A percentile compares a stretch with the other conserved stretches of the same genome.
Evolutionary conservation across 1,140 invertebrate species (phyloP).

Genomic region (Drosophila bipectinata): DNA sequence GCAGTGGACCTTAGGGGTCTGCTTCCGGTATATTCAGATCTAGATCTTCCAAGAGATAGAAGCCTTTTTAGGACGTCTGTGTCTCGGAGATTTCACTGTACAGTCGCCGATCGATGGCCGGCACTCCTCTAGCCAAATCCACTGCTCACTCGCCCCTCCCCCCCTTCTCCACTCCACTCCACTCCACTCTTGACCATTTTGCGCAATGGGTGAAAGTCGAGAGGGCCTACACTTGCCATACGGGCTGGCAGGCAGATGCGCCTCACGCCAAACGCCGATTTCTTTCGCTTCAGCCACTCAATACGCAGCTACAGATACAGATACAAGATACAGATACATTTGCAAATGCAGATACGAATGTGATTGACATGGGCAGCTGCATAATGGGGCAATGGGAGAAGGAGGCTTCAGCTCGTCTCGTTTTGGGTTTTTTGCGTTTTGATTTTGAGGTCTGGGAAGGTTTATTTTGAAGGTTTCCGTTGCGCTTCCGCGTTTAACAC

Average conservation of each 20-base stretch:
- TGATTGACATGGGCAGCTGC: slow-evolving; percentile 18
- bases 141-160: too few relatives aligned
- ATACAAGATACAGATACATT: slow-evolving; percentile 1
- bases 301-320: slow-evolving; percentile 1
- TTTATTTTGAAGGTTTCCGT: slow-evolving; percentile 5
- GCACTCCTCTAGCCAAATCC: slow-evolving; percentile 7
- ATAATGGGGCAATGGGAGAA: slow-evolving; percentile 8
- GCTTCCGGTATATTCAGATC: neutral
- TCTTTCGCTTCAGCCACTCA: slow-evolving; percentile 29
- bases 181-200: slow-evolving; percentile 31
- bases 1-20: too few relatives aligned
- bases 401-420: slow-evolving; percentile 8
- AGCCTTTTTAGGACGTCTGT: neutral
- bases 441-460: neutral
- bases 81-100: slow-evolving; percentile 13
- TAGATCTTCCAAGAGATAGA: neutral
- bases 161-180: too few relatives aligned
- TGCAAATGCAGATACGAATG: neutral
- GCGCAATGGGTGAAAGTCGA: slow-evolving; percentile 62
- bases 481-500: slow-evolving; percentile 45
- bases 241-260: slow-evolving; percentile 18
- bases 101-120: slow-evolving; percentile 6
- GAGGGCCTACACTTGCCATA: slow-evolving; percentile 39
- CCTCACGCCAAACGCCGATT: slow-evolving; percentile 1
- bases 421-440: neutral